phyloP scores from a whole-genome alignment of 2,888 invertebrate genomes.

The Mantis religiosa region DNA sequence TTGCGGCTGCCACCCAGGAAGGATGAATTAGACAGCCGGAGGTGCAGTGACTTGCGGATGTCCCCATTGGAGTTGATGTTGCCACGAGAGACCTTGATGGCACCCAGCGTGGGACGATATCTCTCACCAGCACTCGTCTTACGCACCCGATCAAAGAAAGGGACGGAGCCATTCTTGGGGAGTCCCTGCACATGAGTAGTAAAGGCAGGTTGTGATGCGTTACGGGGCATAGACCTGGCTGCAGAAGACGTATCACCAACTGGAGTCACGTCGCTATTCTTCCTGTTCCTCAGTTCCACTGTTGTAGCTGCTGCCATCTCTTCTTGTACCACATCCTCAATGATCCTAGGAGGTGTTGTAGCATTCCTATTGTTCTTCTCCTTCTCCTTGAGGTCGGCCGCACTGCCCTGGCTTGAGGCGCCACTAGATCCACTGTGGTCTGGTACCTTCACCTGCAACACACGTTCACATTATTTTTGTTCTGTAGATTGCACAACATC shows the following conservation, averaged over 20 bases:
- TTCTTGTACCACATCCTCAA: constrained; percentile 39
- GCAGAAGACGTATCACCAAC: constrained; percentile 40
- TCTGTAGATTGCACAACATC: too few relatives aligned
- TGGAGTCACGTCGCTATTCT: constrained; percentile 10
- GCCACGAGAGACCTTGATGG: constrained; percentile 73
- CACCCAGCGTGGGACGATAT: constrained; percentile 78
- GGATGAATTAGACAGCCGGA: constrained; percentile 55
- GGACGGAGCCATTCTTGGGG: constrained; percentile 87
- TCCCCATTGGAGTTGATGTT: constrained; percentile 74
- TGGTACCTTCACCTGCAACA: constrained; percentile 50
- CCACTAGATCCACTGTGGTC: constrained; percentile 56
- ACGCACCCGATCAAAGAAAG: constrained; percentile 80
- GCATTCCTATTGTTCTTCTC: constrained; percentile 22
- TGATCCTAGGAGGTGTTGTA: constrained; percentile 38
- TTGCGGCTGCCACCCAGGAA: constrained; percentile 56
- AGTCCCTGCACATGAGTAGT: constrained; percentile 60
- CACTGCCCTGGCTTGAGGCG: constrained; percentile 50
- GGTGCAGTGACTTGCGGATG: constrained; percentile 57
- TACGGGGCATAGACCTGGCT: constrained; percentile 62
- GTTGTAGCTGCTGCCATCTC: constrained; percentile 32
- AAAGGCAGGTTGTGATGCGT: constrained; percentile 84
- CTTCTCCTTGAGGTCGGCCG: constrained; percentile 41
- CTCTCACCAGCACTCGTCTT: constrained; percentile 80
- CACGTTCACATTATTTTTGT: too few relatives aligned
- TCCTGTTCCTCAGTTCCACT: constrained; percentile 30